Percentiles rank a stretch among this genome's conserved stretches.
Conservation (phyloP, 2,888 invertebrate genomes). For the Fragum fragum region DNA sequence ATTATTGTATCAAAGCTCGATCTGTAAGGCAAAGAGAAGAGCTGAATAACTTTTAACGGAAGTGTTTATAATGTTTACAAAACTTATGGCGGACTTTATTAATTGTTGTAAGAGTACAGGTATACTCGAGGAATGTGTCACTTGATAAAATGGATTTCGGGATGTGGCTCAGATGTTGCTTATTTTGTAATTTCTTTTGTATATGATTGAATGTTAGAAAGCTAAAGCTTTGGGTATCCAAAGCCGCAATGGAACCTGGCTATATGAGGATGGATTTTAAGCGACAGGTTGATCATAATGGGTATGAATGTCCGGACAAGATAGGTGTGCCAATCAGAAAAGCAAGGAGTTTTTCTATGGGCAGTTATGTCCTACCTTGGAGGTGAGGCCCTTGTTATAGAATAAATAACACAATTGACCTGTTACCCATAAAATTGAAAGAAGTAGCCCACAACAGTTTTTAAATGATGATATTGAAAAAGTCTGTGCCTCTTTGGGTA, state of each 20-base stretch:
- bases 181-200: background rate
- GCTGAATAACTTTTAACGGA: background rate
- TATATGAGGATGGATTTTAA: slow-evolving; percentile 57
- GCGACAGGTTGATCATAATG: slow-evolving; percentile 28
- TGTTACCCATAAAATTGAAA: too few species aligned
- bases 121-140: slow-evolving; percentile 7
- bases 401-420: too few species aligned
- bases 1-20: background rate
- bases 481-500: too few species aligned
- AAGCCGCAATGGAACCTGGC: slow-evolving; percentile 37
- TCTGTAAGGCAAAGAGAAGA: background rate
- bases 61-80: slow-evolving; percentile 15
- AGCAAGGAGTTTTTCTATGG: slow-evolving; percentile 56
- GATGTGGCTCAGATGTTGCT: background rate
- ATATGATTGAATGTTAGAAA: too few species aligned
- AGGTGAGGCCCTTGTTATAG: slow-evolving; percentile 48
- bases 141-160: background rate
- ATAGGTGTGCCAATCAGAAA: slow-evolving; percentile 33
- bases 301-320: slow-evolving; percentile 44
- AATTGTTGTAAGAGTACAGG: slow-evolving; percentile 11
- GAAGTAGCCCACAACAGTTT: too few species aligned
- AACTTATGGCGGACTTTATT: slow-evolving; percentile 24
- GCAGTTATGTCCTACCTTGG: slow-evolving; percentile 48
- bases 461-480: too few species aligned
- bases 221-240: background rate